These are phyloP conservation scores for Cavia porcellus DNA, from an alignment of 2,113 vertebrate genomes.

Conservation along the genomic window DNA sequence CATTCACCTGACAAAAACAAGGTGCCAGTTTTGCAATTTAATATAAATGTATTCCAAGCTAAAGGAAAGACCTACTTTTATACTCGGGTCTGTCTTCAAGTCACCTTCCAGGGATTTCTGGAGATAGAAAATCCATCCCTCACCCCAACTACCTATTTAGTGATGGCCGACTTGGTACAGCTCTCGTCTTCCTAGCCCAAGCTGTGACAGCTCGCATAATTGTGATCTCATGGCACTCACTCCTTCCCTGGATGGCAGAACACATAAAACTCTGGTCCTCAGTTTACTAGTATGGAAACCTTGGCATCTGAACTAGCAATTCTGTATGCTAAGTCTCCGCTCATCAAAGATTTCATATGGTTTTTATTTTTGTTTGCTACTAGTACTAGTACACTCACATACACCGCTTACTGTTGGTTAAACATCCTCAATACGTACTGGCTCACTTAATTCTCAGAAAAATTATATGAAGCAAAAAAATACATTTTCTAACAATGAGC, in stretches of 20 bases:
- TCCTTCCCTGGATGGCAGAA: not conserved
- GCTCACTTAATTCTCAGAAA: not conserved
- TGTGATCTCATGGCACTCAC: not conserved
- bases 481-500: not conserved
- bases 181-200: not conserved
- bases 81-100: not conserved
- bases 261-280: not conserved
- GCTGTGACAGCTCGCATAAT: not conserved
- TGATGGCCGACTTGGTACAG: not conserved
- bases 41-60: not conserved
- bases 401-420: not conserved
- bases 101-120: not conserved
- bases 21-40: not conserved
- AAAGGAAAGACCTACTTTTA: not conserved
- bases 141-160: not conserved
- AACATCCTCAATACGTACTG: not conserved
- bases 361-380: not conserved
- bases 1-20: conserved; percentile 55
- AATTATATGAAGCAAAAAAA: not conserved
- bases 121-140: not conserved
- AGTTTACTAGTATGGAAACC: not conserved
- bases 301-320: not conserved
- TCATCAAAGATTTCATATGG: not conserved
- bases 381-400: not conserved
- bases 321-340: not conserved